Conservation (phyloP, 2,113 vertebrate genomes). For the Lepidothrix coronata region DNA sequence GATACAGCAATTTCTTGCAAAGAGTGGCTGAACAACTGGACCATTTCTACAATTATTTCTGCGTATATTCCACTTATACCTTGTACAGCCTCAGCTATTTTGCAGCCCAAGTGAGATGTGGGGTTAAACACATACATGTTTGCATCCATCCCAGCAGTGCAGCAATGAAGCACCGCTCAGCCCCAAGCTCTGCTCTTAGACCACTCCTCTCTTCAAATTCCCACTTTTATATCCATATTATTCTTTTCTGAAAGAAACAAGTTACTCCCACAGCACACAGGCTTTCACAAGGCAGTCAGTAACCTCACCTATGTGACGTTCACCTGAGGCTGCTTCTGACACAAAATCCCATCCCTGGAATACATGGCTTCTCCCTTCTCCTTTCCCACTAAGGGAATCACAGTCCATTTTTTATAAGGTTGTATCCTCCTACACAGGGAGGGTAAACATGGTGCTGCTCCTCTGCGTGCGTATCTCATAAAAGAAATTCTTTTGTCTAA, state of each 20-base stretch:
- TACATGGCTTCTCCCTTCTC: background rate
- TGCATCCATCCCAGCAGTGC: background rate
- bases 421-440: background rate
- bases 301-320: background rate
- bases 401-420: background rate
- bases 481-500: slow-evolving; percentile 18
- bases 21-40: background rate
- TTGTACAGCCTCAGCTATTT: background rate
- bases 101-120: background rate
- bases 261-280: background rate
- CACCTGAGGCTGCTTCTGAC: background rate
- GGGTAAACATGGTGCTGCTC: background rate
- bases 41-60: background rate
- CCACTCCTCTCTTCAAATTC: background rate
- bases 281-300: background rate
- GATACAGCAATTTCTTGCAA: background rate
- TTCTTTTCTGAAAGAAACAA: background rate
- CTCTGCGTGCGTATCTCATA: background rate
- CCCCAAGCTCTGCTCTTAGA: background rate
- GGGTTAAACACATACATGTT: background rate
- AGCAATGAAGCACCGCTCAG: background rate
- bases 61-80: background rate
- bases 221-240: background rate
- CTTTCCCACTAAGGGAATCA: background rate
- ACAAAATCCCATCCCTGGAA: background rate